A percentile compares a stretch with the other conserved stretches of the same genome.
These are phyloP conservation scores for Lophotriccus pileatus DNA, from an alignment of 2,797 vertebrate genomes.

Conservation along the genomic window DNA sequence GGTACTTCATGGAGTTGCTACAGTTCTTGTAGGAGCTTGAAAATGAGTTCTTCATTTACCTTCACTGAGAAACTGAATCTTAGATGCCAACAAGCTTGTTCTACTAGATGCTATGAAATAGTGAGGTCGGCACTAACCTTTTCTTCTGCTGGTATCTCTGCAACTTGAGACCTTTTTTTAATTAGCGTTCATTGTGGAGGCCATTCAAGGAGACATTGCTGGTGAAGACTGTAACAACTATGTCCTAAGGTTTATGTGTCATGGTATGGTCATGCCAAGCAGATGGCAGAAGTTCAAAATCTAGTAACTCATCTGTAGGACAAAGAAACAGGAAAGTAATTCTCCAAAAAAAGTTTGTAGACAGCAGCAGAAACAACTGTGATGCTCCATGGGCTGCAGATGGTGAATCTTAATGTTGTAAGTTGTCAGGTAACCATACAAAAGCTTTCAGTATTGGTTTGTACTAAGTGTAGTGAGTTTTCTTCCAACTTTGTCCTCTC, in stretches of 20 bases:
- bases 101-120: neutral
- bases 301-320: neutral
- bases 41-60: neutral
- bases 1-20: neutral
- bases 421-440: neutral
- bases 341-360: neutral
- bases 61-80: neutral
- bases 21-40: neutral
- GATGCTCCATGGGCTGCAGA: neutral
- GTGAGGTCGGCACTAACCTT: neutral
- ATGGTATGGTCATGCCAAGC: neutral
- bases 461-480: neutral
- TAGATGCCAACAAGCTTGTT: neutral
- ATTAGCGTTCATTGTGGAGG: neutral
- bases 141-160: neutral
- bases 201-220: neutral
- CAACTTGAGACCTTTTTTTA: neutral
- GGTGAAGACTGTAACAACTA: neutral
- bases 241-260: neutral
- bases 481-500: neutral
- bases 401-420: neutral
- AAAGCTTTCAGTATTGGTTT: neutral
- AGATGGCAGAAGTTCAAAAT: neutral
- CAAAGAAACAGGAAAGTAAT: neutral
- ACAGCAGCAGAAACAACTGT: neutral